phyloP scores from a whole-genome alignment of 2,113 vertebrate genomes.

The Oryzias curvinotus region DNA sequence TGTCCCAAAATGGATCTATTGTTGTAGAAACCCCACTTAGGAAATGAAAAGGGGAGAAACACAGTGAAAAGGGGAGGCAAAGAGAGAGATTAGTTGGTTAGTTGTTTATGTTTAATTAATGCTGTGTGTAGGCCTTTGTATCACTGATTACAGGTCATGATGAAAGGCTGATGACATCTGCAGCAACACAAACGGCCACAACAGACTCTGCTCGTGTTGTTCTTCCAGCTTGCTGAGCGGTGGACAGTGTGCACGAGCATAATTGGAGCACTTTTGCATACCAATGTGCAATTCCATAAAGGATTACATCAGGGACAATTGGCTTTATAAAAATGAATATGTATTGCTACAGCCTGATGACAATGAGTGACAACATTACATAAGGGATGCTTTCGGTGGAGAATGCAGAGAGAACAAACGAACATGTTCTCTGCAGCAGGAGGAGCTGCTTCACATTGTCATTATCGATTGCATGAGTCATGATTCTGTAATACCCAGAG shows the following conservation, averaged over 20 bases:
- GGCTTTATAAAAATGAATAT: constrained; percentile 37
- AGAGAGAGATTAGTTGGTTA: background rate
- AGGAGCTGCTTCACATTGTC: constrained; percentile 13
- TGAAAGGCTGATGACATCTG: constrained; percentile 54
- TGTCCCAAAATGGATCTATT: constrained; percentile 99
- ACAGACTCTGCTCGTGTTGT: constrained; percentile 33
- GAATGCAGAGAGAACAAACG: constrained; percentile 4
- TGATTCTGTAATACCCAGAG: constrained; percentile 34
- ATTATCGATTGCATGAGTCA: constrained; percentile 45
- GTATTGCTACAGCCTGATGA: constrained; percentile 22
- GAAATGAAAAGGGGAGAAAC: background rate
- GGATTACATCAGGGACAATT: constrained; percentile 46
- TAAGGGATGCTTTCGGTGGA: constrained; percentile 21
- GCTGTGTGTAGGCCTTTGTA: constrained; percentile 4
- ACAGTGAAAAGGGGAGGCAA: background rate
- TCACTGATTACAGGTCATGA: constrained; percentile 28
- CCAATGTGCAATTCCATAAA: constrained; percentile 60
- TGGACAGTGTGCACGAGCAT: constrained; percentile 20
- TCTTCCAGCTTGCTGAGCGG: constrained; percentile 31
- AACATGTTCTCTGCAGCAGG: background rate
- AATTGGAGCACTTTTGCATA: constrained; percentile 15
- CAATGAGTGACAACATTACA: constrained; percentile 8
- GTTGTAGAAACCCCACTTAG: constrained; percentile 95
- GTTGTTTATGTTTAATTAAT: constrained; percentile 15
- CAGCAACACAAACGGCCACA: constrained; percentile 16